A percentile compares a stretch with the other conserved stretches of the same genome.
These are phyloP conservation scores for Parnassius smintheus DNA, from an alignment of 2,888 invertebrate genomes.

Conservation along the genomic window DNA sequence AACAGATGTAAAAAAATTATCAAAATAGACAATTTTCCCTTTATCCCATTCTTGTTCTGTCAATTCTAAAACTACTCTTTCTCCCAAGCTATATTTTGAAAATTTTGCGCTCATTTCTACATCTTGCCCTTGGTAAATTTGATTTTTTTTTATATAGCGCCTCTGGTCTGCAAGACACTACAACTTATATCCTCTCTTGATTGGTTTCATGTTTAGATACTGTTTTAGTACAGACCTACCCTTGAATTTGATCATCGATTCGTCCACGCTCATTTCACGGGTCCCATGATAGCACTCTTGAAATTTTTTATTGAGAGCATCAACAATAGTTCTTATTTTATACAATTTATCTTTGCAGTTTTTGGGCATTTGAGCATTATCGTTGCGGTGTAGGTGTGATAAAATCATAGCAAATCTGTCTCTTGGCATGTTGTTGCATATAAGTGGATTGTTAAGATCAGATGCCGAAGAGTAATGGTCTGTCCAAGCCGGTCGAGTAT, in stretches of 20 bases:
- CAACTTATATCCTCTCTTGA: too few relatives aligned
- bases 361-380: conserved; percentile 3
- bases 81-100: not conserved
- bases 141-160: too few relatives aligned
- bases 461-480: conserved; percentile 30
- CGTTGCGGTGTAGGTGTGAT: conserved; percentile 34
- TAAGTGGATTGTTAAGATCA: conserved; percentile 29
- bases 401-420: conserved; percentile 35
- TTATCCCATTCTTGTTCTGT: conserved; percentile 1
- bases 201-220: too few relatives aligned
- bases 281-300: conserved; percentile 3
- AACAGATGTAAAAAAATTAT: not conserved
- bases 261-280: too few relatives aligned
- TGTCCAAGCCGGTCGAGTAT: conserved; percentile 23
- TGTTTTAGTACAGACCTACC: too few relatives aligned
- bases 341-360: conserved; percentile 34
- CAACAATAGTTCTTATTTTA: conserved; percentile 30
- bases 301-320: conserved; percentile 34
- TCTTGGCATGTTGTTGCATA: conserved; percentile 33
- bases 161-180: too few relatives aligned
- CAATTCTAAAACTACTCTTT: conserved; percentile 1
- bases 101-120: not conserved
- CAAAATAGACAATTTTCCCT: not conserved
- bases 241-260: too few relatives aligned
- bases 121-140: too few relatives aligned